A percentile compares a stretch with the other conserved stretches of the same genome.
phyloP scores from a whole-genome alignment of 1,140 invertebrate genomes.

The Helicorthomorpha holstii region DNA sequence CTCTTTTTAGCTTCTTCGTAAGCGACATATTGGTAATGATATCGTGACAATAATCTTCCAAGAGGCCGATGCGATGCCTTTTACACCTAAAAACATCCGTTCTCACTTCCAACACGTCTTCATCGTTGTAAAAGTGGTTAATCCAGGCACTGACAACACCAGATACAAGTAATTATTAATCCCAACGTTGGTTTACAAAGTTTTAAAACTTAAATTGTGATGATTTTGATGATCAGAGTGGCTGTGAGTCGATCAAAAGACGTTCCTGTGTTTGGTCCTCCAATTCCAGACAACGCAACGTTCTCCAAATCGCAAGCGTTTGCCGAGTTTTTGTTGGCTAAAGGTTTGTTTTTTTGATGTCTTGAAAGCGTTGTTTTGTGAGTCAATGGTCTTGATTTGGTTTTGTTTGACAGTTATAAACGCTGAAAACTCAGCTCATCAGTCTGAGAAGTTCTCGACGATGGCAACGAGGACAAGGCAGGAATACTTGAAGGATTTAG shows the following conservation, averaged over 20 bases:
- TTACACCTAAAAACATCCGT: slow-evolving; percentile 78
- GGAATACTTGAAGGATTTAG: slow-evolving; percentile 81
- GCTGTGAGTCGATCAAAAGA: slow-evolving; percentile 87
- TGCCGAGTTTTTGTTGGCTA: slow-evolving; percentile 81
- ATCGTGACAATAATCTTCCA: slow-evolving; percentile 95
- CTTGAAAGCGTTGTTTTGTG: slow-evolving; percentile 13
- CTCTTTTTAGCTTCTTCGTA: slow-evolving; percentile 49
- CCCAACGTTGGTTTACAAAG: neutral
- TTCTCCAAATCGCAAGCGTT: slow-evolving; percentile 80
- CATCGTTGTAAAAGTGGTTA: slow-evolving; percentile 71
- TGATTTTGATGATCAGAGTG: slow-evolving; percentile 26
- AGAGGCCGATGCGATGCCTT: slow-evolving; percentile 83
- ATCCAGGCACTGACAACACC: slow-evolving; percentile 78
- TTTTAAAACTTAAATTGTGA: neutral
- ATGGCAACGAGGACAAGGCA: slow-evolving; percentile 92
- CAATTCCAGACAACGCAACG: slow-evolving; percentile 61
- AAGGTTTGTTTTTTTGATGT: slow-evolving; percentile 34
- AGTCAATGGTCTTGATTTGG: slow-evolving; percentile 4
- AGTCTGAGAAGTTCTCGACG: slow-evolving; percentile 89
- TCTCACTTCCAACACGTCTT: slow-evolving; percentile 98
- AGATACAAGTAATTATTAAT: slow-evolving; percentile 44
- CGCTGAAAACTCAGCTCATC: slow-evolving; percentile 90
- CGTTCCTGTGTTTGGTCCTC: slow-evolving; percentile 88
- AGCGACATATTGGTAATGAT: slow-evolving; percentile 85
- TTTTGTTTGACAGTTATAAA: slow-evolving; percentile 53